These are phyloP conservation scores for Lacanobia wlatinum DNA, from an alignment of 2,888 invertebrate species.

Conservation along the genomic window DNA sequence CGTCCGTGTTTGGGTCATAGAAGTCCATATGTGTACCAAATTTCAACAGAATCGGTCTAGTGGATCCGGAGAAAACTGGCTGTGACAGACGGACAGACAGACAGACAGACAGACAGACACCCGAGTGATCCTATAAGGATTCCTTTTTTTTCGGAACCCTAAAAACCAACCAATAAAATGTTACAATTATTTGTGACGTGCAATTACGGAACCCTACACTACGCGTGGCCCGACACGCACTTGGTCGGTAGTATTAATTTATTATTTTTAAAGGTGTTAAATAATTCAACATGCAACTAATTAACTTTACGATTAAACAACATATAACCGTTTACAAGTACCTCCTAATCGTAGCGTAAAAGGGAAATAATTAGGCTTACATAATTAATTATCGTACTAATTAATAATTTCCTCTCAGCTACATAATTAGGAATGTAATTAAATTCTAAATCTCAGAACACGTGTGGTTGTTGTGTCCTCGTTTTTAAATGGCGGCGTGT, in stretches of 20 bases:
- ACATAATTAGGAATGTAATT: conserved; percentile 53
- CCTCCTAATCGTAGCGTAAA: conserved; percentile 10
- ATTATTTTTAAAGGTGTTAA: not conserved
- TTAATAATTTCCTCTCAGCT: conserved; percentile 32
- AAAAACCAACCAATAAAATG: too few relatives aligned
- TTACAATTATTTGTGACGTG: too few relatives aligned
- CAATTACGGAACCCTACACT: too few relatives aligned
- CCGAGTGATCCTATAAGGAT: too few relatives aligned
- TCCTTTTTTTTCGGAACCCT: too few relatives aligned
- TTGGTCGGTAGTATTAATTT: not conserved
- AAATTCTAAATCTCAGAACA: conserved; percentile 27
- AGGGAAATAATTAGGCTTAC: conserved; percentile 41
- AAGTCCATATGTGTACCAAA: too few relatives aligned
- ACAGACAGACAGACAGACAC: too few relatives aligned
- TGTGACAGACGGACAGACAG: too few relatives aligned
- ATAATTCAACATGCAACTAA: not conserved
- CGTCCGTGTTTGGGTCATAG: too few relatives aligned
- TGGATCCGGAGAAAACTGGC: too few relatives aligned
- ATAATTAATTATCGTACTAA: conserved; percentile 28
- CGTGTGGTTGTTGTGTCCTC: conserved; percentile 20
- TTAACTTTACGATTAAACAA: not conserved
- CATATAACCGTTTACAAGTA: not conserved
- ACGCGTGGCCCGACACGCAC: too few relatives aligned
- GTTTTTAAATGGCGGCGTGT: conserved; percentile 4
- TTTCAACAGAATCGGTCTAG: too few relatives aligned